Evolutionary conservation across 2,888 invertebrate genomes (phyloP), one percentile per base, ranked within the genome.

Genomic region (Scaptomyza polygonia): DNA sequence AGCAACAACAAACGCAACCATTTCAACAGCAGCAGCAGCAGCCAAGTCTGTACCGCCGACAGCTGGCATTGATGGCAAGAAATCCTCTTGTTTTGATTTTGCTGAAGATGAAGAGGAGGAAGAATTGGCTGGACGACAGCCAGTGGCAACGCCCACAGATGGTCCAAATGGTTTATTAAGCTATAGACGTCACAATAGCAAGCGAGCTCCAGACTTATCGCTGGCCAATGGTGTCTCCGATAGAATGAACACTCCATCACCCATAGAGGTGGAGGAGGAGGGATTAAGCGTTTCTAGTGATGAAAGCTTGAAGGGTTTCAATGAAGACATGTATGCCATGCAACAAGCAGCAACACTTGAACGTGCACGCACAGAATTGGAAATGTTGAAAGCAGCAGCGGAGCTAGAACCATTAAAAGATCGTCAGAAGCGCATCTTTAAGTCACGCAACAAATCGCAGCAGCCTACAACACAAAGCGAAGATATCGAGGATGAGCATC

Each of bases 51-150:
- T 21, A 4, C 21, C 21, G 21, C 21, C 21, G 21, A 21, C 21
- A 21, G 21, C 21, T 21, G 21, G 21, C 21, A 21, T 4, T 21
- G 21, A 4, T 21, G n/a, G 44, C 14, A 29, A 9, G 29, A 27
- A 27, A 2, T 61, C 94, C 54, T 95, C 95, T 0, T 96, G 96
- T 89, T 96, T 96, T 88, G 96, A 96, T 90, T 96, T 96, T 89
- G 94, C 95, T 75, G 94, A 95, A 52, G 95, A 96, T 68, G 95
- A 96, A 73, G 94, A 95, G 3, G 79, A 96, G 74, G 94, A 95
- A 5, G 62, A 70, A 5, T 27, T 11, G 14, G 29, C 32, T 5
- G 14, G 48, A 9, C 18, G 66, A 39, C 64, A 64, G 36, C 30
- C 54, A 8, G 27, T 29, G 1, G 12, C 34, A 1, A 0, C 21